Base-by-base conservation (phyloP, 2,888 invertebrate species). In the Patella depressa region DNA sequence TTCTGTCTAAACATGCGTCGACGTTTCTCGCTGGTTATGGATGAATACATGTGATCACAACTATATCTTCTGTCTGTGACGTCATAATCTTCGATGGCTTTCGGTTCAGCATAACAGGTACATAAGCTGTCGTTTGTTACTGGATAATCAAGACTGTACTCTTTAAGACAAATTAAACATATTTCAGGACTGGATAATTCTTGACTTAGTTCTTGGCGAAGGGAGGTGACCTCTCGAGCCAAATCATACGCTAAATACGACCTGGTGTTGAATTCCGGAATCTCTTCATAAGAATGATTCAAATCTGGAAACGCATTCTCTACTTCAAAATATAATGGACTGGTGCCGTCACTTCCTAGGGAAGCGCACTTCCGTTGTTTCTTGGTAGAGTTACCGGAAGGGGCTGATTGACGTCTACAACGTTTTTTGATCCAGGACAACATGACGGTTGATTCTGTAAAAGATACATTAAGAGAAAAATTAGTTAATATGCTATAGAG, bases 341-440 rank as follows among this genome's bases (percentile, higher is more conserved):
- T 45, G 45, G 45, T 45, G 9, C 3, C 45, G 45, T 45, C 45
- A 9, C 7, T 45, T 45, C 34, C 34, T 34, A 34, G 34, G 34
- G 9, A 45, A 9, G 45, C 9, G 1, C 45, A 45, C 45, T 45
- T 45, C 45, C 45, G 45, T 45, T 45, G 45, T 45, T 45, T 65
- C 65, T 65, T 65, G 17, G 19, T 65, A 4, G 65, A 65, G 24
- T 24, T 19, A 9, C 65, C 19, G 3, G 65, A 65, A 12, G 65
- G 65, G 19, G 65, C 65, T 1, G 65, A 65, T 19, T 65, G 19
- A 12, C 65, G 19, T 24, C 65, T 9, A 24, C 65, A 65, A 24
- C 65, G 65, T 65, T 65, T 65, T 24, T 65, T 65, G 65, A 65
- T 65, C 65, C 65, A 65, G 12, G 65, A 24, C 11, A 65, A 24